Evolutionary conservation across 2,888 invertebrate genomes (phyloP).

Genomic region (Beris chalybata): DNA sequence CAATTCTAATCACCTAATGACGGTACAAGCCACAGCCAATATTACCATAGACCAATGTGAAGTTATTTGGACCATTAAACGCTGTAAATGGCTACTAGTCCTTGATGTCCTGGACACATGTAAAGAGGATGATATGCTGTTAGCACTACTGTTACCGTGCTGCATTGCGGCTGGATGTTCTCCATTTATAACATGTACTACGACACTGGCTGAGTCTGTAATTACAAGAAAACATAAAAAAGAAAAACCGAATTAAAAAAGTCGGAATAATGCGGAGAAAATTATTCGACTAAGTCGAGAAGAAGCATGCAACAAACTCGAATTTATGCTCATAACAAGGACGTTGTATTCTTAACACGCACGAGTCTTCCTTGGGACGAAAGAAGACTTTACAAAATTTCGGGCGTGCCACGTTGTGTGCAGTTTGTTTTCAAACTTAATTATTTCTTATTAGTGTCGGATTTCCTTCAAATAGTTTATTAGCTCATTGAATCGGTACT

Average conservation of each 20-base stretch:
- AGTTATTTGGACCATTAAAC: slow-evolving; percentile 35
- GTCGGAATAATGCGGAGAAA: background rate
- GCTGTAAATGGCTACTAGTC: slow-evolving; percentile 36
- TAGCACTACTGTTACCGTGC: slow-evolving; percentile 56
- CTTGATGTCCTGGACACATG: slow-evolving; percentile 40
- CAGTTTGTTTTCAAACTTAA: too few relatives aligned
- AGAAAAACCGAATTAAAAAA: background rate
- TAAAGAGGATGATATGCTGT: slow-evolving; percentile 46
- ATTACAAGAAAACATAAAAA: slow-evolving; percentile 45
- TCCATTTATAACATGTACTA: slow-evolving; percentile 81
- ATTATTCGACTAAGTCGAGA: background rate
- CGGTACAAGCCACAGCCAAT: slow-evolving; percentile 26
- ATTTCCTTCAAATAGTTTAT: too few relatives aligned
- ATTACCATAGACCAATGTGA: slow-evolving; percentile 36
- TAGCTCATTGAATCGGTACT: too few relatives aligned
- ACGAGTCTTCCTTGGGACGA: slow-evolving; percentile 9
- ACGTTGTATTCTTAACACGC: slow-evolving; percentile 19
- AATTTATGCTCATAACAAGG: background rate
- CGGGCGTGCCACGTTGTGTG: too few relatives aligned
- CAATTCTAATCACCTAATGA: slow-evolving; percentile 38
- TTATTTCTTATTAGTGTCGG: too few relatives aligned
- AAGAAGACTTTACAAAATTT: background rate
- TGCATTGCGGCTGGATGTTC: slow-evolving; percentile 70
- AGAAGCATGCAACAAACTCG: slow-evolving; percentile 2
- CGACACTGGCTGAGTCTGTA: slow-evolving; percentile 77